Conservation (phyloP, 2,797 vertebrate species). For the Coilia nasus region DNA sequence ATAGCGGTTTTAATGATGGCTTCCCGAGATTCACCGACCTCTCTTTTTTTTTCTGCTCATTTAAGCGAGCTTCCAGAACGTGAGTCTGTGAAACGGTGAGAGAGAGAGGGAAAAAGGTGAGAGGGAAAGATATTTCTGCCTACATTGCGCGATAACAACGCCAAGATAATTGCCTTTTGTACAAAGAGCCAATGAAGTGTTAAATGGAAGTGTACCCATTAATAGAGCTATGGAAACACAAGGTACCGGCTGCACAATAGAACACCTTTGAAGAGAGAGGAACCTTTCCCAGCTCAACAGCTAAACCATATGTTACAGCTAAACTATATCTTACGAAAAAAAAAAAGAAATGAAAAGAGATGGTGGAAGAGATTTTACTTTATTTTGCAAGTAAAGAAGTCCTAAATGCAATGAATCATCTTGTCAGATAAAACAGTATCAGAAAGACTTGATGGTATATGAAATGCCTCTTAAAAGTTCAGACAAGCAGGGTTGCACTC, state of each 20-base stretch:
- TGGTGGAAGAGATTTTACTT: conserved; percentile 43
- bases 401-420: conserved; percentile 44
- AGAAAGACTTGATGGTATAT: conserved; percentile 3
- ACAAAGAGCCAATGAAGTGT: conserved; percentile 58
- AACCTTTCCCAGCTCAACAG: conserved; percentile 41
- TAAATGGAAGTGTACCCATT: conserved; percentile 56
- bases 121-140: conserved; percentile 42
- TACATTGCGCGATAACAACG: conserved; percentile 47
- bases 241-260: conserved; percentile 46
- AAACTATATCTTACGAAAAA: conserved; percentile 27
- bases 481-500: conserved; percentile 18
- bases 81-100: background rate
- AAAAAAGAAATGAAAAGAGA: background rate
- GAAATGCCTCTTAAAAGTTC: conserved; percentile 8
- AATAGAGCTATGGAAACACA: conserved; percentile 46
- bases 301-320: conserved; percentile 28
- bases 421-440: conserved; percentile 30
- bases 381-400: conserved; percentile 43
- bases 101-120: conserved; percentile 24
- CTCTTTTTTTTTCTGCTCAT: background rate
- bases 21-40: background rate
- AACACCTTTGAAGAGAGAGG: conserved; percentile 44
- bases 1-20: background rate
- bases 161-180: conserved; percentile 50
- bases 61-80: background rate